Percentiles rank a stretch among this genome's conserved stretches.
phyloP scores from a whole-genome alignment of 2,113 vertebrate species.

The Theristicus caerulescens region DNA sequence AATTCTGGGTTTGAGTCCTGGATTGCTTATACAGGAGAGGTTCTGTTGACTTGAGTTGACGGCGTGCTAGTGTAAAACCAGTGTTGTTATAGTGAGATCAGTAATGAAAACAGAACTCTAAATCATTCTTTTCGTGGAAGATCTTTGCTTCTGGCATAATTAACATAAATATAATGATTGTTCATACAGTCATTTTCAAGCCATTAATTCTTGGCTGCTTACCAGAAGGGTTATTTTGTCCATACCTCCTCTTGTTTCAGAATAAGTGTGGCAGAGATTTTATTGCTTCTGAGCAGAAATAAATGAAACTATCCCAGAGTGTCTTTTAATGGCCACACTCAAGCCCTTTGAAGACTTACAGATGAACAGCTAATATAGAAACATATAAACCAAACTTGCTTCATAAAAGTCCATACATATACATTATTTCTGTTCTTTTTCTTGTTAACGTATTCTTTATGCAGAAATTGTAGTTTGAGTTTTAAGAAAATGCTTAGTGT shows the following conservation, averaged over 20 bases:
- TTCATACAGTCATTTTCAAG: neutral
- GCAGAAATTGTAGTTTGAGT: neutral
- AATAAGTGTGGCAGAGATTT: neutral
- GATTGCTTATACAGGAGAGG: neutral
- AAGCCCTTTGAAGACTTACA: neutral
- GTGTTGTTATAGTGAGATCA: neutral
- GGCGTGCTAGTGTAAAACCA: neutral
- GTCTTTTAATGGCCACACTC: neutral
- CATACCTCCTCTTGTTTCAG: neutral
- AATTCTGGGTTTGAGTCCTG: neutral
- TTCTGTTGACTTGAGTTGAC: neutral
- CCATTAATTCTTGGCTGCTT: neutral
- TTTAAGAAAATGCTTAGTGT: neutral
- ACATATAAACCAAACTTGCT: neutral
- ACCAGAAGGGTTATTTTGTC: neutral
- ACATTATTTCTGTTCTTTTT: neutral
- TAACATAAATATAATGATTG: neutral
- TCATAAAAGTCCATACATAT: accelerated
- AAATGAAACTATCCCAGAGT: neutral
- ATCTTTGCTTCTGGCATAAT: neutral
- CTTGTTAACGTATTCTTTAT: neutral
- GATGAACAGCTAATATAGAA: neutral
- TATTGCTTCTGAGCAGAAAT: neutral
- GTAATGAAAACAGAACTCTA: neutral
- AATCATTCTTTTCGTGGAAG: neutral